A percentile compares a stretch with the other conserved stretches of the same genome.
Conservation (phyloP, 2,888 invertebrate genomes). For the Diarsia dahlii region DNA sequence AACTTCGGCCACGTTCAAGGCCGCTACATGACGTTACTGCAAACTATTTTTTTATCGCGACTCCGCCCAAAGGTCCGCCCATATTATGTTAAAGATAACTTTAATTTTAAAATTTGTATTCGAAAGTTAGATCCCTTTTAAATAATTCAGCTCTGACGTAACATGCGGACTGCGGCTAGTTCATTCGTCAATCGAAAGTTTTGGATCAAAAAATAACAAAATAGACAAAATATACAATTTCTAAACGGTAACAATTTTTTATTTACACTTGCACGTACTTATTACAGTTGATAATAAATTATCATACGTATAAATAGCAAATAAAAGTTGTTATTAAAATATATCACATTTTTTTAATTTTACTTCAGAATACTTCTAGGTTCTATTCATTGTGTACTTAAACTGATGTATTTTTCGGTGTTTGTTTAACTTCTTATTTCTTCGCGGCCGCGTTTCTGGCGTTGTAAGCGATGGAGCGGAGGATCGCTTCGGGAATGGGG, state of each 20-base stretch:
- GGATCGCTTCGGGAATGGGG: slow-evolving; percentile 87
- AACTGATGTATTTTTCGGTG: slow-evolving; percentile 46
- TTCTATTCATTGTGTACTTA: slow-evolving; percentile 52
- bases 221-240: not conserved
- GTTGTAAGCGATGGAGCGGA: slow-evolving; percentile 82
- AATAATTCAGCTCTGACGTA: not conserved
- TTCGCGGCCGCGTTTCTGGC: slow-evolving; percentile 61
- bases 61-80: not conserved
- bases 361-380: slow-evolving; percentile 55
- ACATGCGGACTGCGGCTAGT: not conserved
- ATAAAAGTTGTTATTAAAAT: slow-evolving; percentile 59
- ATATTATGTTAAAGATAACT: not conserved
- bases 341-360: slow-evolving; percentile 71
- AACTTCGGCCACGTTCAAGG: not conserved
- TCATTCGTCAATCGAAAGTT: not conserved
- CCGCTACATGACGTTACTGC: not conserved
- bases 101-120: not conserved
- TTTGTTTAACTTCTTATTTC: slow-evolving; percentile 65
- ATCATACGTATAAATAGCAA: slow-evolving; percentile 58
- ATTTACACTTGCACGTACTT: slow-evolving; percentile 55
- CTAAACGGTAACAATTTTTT: slow-evolving; percentile 36
- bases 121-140: not conserved
- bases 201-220: slow-evolving; percentile 16
- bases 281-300: slow-evolving; percentile 20
- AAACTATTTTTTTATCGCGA: not conserved